Percentiles rank a stretch among this genome's conserved stretches.
Evolutionary conservation across 2,888 invertebrate species (phyloP).

Genomic region (Cephus pulcher): DNA sequence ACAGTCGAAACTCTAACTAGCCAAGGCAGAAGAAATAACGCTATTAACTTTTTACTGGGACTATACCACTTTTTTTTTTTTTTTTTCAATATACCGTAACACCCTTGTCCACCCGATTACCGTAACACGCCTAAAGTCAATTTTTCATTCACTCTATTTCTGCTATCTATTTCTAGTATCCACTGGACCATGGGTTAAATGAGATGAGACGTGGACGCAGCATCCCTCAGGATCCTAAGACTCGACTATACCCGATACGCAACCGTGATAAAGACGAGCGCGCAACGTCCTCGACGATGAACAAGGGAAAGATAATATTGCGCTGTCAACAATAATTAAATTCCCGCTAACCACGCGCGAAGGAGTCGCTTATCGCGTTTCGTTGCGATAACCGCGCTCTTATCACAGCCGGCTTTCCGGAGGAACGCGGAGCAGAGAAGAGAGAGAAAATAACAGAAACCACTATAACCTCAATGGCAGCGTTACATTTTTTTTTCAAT

Average conservation of each 20-base stretch:
- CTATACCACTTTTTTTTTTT: neutral
- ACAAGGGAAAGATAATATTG: neutral
- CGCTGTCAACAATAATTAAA: neutral
- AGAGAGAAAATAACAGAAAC: neutral
- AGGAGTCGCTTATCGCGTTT: conserved; percentile 31
- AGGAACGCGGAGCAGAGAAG: neutral
- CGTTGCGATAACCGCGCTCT: conserved; percentile 30
- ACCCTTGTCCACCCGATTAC: neutral
- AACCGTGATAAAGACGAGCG: neutral
- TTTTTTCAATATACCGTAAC: neutral
- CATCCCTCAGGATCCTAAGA: neutral
- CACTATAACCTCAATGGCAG: neutral
- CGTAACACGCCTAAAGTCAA: neutral
- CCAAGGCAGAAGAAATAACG: too few relatives aligned
- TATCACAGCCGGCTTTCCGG: conserved; percentile 22
- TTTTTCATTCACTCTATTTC: neutral
- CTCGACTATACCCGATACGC: neutral
- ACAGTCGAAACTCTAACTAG: too few relatives aligned
- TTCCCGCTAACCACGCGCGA: conserved; percentile 20
- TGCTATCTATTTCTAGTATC: neutral
- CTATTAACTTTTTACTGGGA: neutral
- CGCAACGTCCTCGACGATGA: neutral
- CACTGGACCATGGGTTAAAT: neutral
- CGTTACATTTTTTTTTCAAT: neutral
- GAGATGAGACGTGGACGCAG: neutral